phyloP scores from a whole-genome alignment of 2,888 invertebrate genomes.

The Amphimallon solstitiale region DNA sequence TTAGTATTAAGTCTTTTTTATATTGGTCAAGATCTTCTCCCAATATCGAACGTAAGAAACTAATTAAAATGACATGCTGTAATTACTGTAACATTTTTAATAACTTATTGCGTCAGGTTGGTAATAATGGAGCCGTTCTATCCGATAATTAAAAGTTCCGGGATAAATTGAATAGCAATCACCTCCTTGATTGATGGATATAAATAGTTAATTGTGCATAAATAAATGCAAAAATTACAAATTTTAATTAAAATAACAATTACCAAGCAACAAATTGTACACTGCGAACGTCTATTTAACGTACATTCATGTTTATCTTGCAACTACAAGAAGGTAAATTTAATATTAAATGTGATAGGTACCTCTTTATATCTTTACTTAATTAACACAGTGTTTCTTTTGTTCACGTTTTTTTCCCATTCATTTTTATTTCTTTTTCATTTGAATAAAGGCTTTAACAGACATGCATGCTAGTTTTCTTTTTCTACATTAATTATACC shows the following conservation, averaged over 20 bases:
- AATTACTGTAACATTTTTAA: constrained; percentile 33
- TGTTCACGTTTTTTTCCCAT: constrained; percentile 7
- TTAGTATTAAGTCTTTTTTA: too few species aligned
- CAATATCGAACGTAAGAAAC: neutral
- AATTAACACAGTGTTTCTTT: constrained; percentile 32
- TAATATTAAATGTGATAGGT: neutral
- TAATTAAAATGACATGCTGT: constrained; percentile 28
- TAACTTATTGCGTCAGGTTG: constrained; percentile 27
- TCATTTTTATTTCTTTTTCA: constrained; percentile 6
- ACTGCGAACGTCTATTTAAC: neutral
- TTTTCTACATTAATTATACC: constrained; percentile 30
- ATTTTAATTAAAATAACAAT: constrained; percentile 37
- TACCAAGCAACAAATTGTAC: neutral
- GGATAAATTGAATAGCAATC: constrained; percentile 33
- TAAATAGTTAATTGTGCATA: constrained; percentile 36
- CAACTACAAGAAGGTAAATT: neutral
- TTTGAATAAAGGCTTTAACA: constrained; percentile 9
- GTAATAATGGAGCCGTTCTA: constrained; percentile 25
- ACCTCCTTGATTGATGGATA: constrained; percentile 34
- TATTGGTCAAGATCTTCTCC: constrained; percentile 19
- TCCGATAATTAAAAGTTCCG: constrained; percentile 36
- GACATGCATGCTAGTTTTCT: constrained; percentile 3
- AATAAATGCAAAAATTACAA: constrained; percentile 32
- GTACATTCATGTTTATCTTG: neutral
- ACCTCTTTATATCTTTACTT: constrained; percentile 21